Evolutionary conservation across 1,140 invertebrate species (phyloP).

Genomic region (Lycorma delicatula): DNA sequence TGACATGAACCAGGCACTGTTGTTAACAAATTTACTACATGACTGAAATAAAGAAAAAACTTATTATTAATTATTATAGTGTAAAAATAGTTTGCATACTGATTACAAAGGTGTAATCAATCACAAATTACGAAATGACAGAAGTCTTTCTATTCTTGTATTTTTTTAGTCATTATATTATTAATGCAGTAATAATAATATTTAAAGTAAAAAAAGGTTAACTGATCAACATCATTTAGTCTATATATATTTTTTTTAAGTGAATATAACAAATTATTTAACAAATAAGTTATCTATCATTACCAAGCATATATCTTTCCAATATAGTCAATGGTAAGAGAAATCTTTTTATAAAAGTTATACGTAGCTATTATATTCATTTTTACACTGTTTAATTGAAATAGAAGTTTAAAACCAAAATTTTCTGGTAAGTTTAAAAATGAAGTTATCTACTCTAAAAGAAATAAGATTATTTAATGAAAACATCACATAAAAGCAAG

Average conservation of each 20-base stretch:
- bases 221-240: neutral
- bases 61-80: slow-evolving; percentile 37
- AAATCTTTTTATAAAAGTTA: too few relatives aligned
- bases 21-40: slow-evolving; percentile 50
- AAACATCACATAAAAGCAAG: neutral
- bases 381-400: too few relatives aligned
- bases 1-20: slow-evolving; percentile 46
- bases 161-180: neutral
- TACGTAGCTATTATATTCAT: too few relatives aligned
- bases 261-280: too few relatives aligned
- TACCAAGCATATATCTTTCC: too few relatives aligned
- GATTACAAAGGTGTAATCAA: neutral
- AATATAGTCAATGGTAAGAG: too few relatives aligned
- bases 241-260: too few relatives aligned
- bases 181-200: neutral
- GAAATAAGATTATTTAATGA: neutral
- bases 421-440: neutral
- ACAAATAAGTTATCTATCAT: too few relatives aligned
- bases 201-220: neutral
- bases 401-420: neutral
- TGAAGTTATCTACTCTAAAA: neutral
- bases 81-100: slow-evolving; percentile 18
- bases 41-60: slow-evolving; percentile 36
- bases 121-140: neutral
- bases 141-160: neutral